Percentiles rank a stretch among this genome's conserved stretches.
Evolutionary conservation across 2,888 invertebrate genomes (phyloP).

Genomic region (Tortricodes alternella): DNA sequence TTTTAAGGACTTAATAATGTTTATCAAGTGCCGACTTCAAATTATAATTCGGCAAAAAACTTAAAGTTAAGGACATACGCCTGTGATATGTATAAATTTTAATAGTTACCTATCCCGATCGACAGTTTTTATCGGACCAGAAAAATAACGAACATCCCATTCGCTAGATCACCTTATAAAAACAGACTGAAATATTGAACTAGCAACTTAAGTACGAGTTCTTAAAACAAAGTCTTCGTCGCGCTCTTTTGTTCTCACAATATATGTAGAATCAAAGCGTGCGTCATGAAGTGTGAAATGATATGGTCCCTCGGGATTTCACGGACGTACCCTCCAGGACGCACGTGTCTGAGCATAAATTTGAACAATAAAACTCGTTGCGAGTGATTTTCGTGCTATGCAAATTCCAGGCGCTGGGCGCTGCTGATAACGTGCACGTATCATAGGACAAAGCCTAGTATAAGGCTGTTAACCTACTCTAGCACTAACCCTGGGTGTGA

Average conservation of each 20-base stretch:
- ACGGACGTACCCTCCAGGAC: slow-evolving; percentile 41
- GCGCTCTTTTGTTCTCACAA: not conserved
- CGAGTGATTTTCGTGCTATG: slow-evolving; percentile 31
- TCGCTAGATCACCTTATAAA: too few species aligned
- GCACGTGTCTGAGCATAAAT: slow-evolving; percentile 69
- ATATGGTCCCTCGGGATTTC: slow-evolving; percentile 45
- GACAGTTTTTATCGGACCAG: too few species aligned
- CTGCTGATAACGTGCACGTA: slow-evolving; percentile 39
- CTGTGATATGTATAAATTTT: too few species aligned
- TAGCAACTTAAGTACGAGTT: too few species aligned
- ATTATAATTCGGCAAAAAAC: too few species aligned
- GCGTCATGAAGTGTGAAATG: not conserved
- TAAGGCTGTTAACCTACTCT: not conserved
- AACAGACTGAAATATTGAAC: too few species aligned
- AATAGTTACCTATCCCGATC: too few species aligned
- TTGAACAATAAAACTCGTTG: slow-evolving; percentile 53
- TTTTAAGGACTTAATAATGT: too few species aligned
- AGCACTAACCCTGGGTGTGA: not conserved
- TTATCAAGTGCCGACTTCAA: too few species aligned
- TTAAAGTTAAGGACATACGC: too few species aligned
- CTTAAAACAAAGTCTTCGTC: too few species aligned
- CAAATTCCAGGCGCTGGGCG: slow-evolving; percentile 7
- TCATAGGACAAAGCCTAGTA: slow-evolving; percentile 36
- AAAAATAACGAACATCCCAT: too few species aligned
- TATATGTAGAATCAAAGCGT: not conserved